A percentile compares a stretch with the other conserved stretches of the same genome.
Conservation (phyloP, 2,888 invertebrate genomes). For the Macrosoma leucophasiata region DNA sequence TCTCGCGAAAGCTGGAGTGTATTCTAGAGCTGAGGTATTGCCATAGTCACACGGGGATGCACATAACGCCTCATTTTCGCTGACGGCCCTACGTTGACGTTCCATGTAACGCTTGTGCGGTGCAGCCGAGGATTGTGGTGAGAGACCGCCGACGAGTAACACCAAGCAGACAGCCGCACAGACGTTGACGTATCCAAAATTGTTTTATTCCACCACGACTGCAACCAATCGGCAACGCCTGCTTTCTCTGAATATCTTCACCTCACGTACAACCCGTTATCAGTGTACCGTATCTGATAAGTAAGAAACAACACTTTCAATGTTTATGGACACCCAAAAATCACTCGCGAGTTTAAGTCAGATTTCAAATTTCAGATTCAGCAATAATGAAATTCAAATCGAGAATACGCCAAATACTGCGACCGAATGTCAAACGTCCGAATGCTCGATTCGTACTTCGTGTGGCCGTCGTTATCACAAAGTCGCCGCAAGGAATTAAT, state of each 20-base stretch:
- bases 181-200: slow-evolving; percentile 72
- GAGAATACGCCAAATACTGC: neutral
- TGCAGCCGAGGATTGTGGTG: slow-evolving; percentile 57
- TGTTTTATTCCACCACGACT: too few relatives aligned
- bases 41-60: slow-evolving; percentile 60
- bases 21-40: slow-evolving; percentile 31
- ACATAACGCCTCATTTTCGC: slow-evolving; percentile 49
- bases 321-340: neutral
- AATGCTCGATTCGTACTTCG: slow-evolving; percentile 40
- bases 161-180: slow-evolving; percentile 65
- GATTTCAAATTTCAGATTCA: slow-evolving; percentile 1
- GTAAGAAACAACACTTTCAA: slow-evolving; percentile 9
- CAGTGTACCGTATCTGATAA: slow-evolving; percentile 28
- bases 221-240: slow-evolving; percentile 24
- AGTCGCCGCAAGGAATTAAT: slow-evolving; percentile 38
- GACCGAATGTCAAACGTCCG: slow-evolving; percentile 23
- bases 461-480: slow-evolving; percentile 54
- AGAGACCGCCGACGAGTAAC: slow-evolving; percentile 54
- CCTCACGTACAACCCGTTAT: slow-evolving; percentile 30
- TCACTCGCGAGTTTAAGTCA: slow-evolving; percentile 4
- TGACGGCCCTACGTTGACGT: slow-evolving; percentile 39
- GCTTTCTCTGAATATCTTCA: slow-evolving; percentile 33
- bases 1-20: slow-evolving; percentile 40
- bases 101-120: slow-evolving; percentile 51
- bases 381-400: too few relatives aligned